These are phyloP conservation scores for Eublepharis macularius DNA, from an alignment of 2,113 vertebrate species.

Conservation along the genomic window DNA sequence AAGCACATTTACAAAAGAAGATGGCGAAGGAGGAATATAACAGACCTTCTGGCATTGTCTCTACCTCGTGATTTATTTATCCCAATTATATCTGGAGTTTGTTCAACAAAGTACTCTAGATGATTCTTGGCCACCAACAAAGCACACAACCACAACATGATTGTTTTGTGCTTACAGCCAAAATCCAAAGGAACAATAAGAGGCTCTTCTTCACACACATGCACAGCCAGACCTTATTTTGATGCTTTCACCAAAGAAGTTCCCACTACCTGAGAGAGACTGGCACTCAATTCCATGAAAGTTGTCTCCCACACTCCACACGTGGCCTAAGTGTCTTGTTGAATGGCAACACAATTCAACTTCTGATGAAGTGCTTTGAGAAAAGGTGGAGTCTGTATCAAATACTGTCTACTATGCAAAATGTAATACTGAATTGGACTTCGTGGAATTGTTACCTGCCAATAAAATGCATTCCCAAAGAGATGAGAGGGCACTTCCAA, in stretches of 20 bases:
- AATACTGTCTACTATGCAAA: background rate
- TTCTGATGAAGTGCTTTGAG: background rate
- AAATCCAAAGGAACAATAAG: background rate
- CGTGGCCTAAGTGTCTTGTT: background rate
- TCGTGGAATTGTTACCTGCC: background rate
- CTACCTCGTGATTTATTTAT: background rate
- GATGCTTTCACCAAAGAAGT: background rate
- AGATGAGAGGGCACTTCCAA: background rate
- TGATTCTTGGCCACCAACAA: conserved; percentile 21
- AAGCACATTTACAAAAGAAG: background rate
- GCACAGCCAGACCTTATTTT: too few species aligned
- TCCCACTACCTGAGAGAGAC: background rate
- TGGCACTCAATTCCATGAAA: background rate
- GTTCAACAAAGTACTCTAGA: background rate
- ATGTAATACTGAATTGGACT: background rate
- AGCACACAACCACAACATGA: background rate
- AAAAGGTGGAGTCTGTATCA: background rate
- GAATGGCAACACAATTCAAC: background rate
- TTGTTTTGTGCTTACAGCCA: background rate
- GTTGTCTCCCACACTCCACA: background rate
- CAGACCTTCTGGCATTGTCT: background rate
- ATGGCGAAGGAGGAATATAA: background rate
- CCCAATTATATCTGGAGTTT: background rate
- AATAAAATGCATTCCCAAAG: conserved; percentile 14
- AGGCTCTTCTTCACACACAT: background rate